Evolutionary conservation across 2,797 vertebrate genomes (phyloP).

Genomic region (Acropternis orthonyx): DNA sequence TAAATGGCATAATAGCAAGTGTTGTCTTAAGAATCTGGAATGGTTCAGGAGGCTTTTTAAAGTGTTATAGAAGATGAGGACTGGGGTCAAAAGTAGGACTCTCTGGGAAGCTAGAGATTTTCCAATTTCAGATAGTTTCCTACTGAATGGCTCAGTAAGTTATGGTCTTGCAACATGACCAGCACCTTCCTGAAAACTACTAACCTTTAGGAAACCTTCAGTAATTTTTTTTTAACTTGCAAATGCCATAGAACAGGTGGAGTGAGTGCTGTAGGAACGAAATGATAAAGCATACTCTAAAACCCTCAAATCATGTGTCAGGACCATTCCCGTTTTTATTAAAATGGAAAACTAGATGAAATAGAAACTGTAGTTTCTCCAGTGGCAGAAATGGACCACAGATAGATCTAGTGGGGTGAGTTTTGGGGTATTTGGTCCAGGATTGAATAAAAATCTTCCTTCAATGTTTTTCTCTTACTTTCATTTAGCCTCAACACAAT

Average conservation of each 20-base stretch:
- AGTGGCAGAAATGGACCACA: not conserved
- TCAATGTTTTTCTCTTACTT: not conserved
- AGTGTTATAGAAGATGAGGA: not conserved
- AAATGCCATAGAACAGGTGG: not conserved
- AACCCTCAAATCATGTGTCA: not conserved
- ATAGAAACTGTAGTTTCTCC: not conserved
- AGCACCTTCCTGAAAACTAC: not conserved
- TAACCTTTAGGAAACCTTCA: not conserved
- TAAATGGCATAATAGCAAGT: not conserved
- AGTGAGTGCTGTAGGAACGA: not conserved
- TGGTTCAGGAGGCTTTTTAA: not conserved
- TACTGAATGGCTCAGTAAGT: not conserved
- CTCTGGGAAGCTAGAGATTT: not conserved
- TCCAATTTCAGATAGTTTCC: not conserved
- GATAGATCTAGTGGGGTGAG: not conserved
- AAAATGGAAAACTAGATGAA: not conserved
- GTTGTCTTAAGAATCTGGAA: not conserved
- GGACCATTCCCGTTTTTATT: not conserved
- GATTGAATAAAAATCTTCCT: not conserved
- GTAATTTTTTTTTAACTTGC: not conserved
- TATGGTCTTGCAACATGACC: not conserved
- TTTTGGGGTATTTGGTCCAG: not conserved
- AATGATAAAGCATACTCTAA: not conserved
- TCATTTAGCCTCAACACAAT: slow-evolving; percentile 86
- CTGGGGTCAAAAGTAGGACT: not conserved